Evolutionary conservation across 2,113 vertebrate species (phyloP).

Genomic region (Meriones unguiculatus): DNA sequence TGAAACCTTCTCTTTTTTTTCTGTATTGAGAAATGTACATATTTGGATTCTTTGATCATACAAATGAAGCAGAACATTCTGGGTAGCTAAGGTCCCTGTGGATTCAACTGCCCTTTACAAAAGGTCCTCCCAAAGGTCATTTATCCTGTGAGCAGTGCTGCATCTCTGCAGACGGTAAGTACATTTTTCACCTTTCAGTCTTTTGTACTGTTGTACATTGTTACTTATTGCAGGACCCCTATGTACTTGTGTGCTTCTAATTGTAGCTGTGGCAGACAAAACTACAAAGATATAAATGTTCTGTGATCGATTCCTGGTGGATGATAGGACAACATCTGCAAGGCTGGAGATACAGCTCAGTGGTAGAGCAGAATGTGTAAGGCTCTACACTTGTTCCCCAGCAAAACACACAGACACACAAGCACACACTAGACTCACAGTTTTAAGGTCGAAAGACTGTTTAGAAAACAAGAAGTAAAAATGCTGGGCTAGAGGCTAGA

Average conservation of each 20-base stretch:
- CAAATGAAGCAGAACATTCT: background rate
- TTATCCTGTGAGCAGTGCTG: background rate
- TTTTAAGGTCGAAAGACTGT: background rate
- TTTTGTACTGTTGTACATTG: background rate
- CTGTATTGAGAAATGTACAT: background rate
- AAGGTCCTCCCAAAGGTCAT: background rate
- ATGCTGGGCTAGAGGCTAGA: background rate
- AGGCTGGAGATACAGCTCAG: background rate
- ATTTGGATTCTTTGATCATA: background rate
- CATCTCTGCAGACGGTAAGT: background rate
- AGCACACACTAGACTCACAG: background rate
- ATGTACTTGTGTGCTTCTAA: background rate
- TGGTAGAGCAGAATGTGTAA: background rate
- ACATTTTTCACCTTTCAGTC: background rate
- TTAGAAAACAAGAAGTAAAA: background rate
- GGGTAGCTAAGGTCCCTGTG: background rate
- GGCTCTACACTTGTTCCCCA: background rate
- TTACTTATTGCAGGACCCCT: background rate
- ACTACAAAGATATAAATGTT: background rate
- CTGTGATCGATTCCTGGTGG: background rate
- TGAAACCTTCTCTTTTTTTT: constrained; percentile 7
- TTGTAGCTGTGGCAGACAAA: background rate
- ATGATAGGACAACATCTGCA: background rate
- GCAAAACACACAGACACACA: background rate
- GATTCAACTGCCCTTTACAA: background rate